Evolutionary conservation across 2,113 vertebrate species (phyloP), one percentile per base, ranked within the genome.

Genomic region (Pelecanus crispus): DNA sequence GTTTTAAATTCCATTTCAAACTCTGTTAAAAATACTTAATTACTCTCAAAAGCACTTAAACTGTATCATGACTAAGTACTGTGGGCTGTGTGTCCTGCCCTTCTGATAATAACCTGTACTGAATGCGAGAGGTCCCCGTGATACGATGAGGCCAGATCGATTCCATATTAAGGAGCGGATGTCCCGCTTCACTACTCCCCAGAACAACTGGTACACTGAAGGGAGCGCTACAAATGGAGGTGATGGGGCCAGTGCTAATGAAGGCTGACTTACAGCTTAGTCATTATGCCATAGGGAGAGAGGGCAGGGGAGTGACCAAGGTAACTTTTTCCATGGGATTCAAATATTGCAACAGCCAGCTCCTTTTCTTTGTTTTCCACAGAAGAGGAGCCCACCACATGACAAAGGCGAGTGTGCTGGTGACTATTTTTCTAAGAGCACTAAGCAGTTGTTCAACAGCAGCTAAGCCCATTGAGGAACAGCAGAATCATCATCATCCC

Each of bases 121-220:
- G 18, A 61, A 65, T 4, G 52, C 74, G 34, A 75, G 55, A 71
- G 34, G 42, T 68, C 24, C 44, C 31, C 5, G 2, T 7, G 42
- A 63, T 21, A 36, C 0, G 1, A 50, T 0, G 8, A 88, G 58
- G 68, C 31, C 62, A 55, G 87, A 87, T 0, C 0, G 4, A 52
- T 45, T 32, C 47, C 40, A 32, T 61, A 25, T 16, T 25, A 65
- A 66, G 47, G 53, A n/a, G 25, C 0, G 15, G 71, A 38, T 1
- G 2, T 36, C 20, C 38, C 0, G 0, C 36, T 87, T 38, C 47
- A 3, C 59, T 10, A 1, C 74, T 66, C 19, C 72, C 56, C 38
- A 45, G 52, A 58, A 34, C 7, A 55, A 29, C 6, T 1, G 36
- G 47, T 13, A 20, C 25, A 7, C 29, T 32, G 68, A 65, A 55